Percentiles rank a stretch among this genome's conserved stretches.
Evolutionary conservation across 2,888 invertebrate genomes (phyloP).

Genomic region (Hypsopygia costalis): DNA sequence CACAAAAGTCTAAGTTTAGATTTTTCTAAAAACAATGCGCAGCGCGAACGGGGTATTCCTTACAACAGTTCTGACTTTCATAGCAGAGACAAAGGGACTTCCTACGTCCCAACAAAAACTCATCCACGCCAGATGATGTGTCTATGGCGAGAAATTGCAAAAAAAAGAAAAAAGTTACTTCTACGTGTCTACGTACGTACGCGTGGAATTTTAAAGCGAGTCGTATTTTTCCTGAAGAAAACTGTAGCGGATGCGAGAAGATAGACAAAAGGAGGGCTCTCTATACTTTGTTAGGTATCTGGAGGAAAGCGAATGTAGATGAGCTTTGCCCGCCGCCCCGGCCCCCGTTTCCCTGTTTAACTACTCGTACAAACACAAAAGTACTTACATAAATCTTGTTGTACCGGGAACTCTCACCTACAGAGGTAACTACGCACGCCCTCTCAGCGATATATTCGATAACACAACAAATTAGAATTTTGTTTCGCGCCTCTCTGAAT

Average conservation of each 20-base stretch:
- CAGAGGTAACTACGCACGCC: conserved; percentile 53
- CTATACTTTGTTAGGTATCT: conserved; percentile 68
- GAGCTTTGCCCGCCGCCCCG: conserved; percentile 48
- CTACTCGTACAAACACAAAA: conserved; percentile 77
- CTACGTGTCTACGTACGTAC: conserved; percentile 43
- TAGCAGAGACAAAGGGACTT: conserved; percentile 72
- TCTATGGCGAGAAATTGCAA: conserved; percentile 77
- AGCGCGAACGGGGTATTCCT: conserved; percentile 62
- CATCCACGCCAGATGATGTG: conserved; percentile 77
- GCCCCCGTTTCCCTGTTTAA: conserved; percentile 56
- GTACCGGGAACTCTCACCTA: conserved; percentile 62
- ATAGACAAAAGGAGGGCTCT: conserved; percentile 67
- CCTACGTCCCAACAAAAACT: conserved; percentile 76
- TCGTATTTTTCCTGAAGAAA: conserved; percentile 69
- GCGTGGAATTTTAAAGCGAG: conserved; percentile 67
- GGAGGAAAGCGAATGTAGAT: conserved; percentile 70
- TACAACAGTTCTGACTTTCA: conserved; percentile 76
- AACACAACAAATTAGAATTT: conserved; percentile 65
- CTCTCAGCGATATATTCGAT: conserved; percentile 58
- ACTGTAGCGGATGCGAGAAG: conserved; percentile 64
- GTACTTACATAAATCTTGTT: conserved; percentile 79
- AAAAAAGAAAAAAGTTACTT: conserved; percentile 58
- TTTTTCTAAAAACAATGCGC: conserved; percentile 68
- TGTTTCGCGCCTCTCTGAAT: conserved; percentile 34
- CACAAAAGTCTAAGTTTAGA: conserved; percentile 61